Evolutionary conservation across 2,797 vertebrate species (phyloP).

Genomic region (Loris lydekkerianus): DNA sequence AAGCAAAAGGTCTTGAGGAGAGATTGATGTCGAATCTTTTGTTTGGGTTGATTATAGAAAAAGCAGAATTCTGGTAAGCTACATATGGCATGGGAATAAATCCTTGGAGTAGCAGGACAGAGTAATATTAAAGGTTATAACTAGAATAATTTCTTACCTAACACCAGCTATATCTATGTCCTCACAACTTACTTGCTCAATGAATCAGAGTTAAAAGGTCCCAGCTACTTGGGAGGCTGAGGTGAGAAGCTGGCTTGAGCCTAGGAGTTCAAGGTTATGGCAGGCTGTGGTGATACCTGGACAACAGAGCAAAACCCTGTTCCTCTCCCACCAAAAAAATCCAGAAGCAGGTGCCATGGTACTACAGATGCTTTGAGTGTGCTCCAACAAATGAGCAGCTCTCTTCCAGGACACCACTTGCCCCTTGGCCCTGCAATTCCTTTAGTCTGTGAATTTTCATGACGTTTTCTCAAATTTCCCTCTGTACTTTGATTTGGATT

Average conservation of each 20-base stretch:
- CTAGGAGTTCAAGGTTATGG: background rate
- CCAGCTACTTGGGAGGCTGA: background rate
- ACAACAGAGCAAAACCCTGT: background rate
- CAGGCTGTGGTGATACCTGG: background rate
- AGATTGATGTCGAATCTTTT: conserved; percentile 50
- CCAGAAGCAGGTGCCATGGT: background rate
- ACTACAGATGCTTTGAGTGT: background rate
- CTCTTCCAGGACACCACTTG: background rate
- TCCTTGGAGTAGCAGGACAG: background rate
- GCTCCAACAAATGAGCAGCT: background rate
- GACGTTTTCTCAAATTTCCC: background rate
- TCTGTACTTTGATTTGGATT: background rate
- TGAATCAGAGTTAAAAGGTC: background rate
- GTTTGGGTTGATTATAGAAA: conserved; percentile 34
- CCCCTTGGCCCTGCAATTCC: background rate
- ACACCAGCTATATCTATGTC: background rate
- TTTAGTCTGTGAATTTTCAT: background rate
- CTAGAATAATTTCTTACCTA: background rate
- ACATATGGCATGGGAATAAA: conserved; percentile 26
- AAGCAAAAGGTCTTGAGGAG: conserved; percentile 62
- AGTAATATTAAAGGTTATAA: background rate
- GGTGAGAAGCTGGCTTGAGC: background rate
- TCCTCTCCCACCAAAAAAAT: background rate
- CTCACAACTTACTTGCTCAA: background rate
- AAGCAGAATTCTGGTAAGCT: conserved; percentile 37